Evolutionary conservation across 2,113 vertebrate species (phyloP), one percentile per base, ranked within the genome.

Genomic region (Saguinus midas): DNA sequence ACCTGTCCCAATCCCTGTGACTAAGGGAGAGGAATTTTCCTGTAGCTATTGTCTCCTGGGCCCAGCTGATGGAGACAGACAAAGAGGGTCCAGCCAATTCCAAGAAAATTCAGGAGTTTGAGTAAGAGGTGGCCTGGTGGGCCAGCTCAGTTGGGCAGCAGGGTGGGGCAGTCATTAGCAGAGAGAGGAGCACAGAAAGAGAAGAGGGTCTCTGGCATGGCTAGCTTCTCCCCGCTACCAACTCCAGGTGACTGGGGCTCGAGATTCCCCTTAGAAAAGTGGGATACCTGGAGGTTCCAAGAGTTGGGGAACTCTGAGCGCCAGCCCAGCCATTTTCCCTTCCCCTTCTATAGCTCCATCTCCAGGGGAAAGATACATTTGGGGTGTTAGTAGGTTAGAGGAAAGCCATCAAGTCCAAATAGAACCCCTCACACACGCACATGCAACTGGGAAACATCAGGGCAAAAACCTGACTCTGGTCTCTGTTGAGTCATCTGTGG

Each of bases 11-110:
- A 78, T 94, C 48, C 88, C 93, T 78, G 43, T 68, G 94, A 76
- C 93, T 70, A 85, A 96, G 96, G 75, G 79, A 97, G 90, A 96
- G 81, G 96, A 90, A 72, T 95, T 94, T 83, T 48, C 88, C 94
- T 29, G 57, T 85, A 96, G 97, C 98, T 98, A 97, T 98, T 98
- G 98, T 98, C 96, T 98, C 91, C 96, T 97, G 96, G 97, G 57
- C 95, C 96, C 97, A 97, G 95, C 98, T 97, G 97, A 96, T 91
- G 21, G 94, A 88, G 95, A 96, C 18, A 98, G 97, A 98, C 98
- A 98, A 98, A 98, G 98, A 97, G 87, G 57, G 95, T 96, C 94
- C 96, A 87, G 57, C 84, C 96, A 98, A 96, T 97, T 96, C 97
- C 97, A 97, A 97, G 97, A 96, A 98, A 98, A 98, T 98, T 96